phyloP scores from a whole-genome alignment of 2,888 invertebrate genomes.

The Xestia xanthographa region DNA sequence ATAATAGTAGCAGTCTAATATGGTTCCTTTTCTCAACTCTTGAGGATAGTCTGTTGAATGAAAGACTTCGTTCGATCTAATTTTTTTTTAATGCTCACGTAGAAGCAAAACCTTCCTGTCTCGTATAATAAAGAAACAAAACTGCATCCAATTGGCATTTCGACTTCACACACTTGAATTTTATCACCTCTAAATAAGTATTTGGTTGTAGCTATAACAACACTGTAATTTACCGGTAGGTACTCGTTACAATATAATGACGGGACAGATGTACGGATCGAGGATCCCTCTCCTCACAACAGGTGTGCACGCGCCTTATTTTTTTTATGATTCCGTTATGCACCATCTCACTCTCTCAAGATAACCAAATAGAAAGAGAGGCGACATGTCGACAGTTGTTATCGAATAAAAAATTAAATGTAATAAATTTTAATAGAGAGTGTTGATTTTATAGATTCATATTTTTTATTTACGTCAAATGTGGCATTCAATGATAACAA shows the following conservation, averaged over 20 bases:
- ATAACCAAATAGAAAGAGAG: constrained; percentile 59
- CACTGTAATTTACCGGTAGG: constrained; percentile 68
- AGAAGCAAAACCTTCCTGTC: not conserved
- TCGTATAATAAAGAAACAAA: too few species aligned
- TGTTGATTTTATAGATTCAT: not conserved
- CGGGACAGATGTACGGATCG: constrained; percentile 76
- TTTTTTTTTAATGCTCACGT: not conserved
- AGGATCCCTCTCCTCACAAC: constrained; percentile 70
- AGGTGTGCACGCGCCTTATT: constrained; percentile 82
- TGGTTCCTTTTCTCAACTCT: not conserved
- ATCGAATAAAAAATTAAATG: constrained; percentile 24
- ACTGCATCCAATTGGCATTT: not conserved
- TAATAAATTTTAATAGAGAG: constrained; percentile 6
- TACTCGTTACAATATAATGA: constrained; percentile 73
- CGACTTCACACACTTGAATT: not conserved
- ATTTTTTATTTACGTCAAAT: not conserved
- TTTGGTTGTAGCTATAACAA: constrained; percentile 13
- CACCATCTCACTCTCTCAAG: constrained; percentile 67
- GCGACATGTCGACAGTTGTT: constrained; percentile 31
- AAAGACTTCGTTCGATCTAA: not conserved
- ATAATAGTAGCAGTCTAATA: not conserved
- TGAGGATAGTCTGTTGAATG: not conserved
- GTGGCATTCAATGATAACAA: not conserved
- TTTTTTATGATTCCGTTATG: constrained; percentile 60
- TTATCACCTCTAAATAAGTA: constrained; percentile 35